Percentiles rank a stretch among this genome's conserved stretches.
Evolutionary conservation across 30 jellyfish, hydroid and myxozoan species (phyloP).

Genomic region (Phacellophora camtschatica): DNA sequence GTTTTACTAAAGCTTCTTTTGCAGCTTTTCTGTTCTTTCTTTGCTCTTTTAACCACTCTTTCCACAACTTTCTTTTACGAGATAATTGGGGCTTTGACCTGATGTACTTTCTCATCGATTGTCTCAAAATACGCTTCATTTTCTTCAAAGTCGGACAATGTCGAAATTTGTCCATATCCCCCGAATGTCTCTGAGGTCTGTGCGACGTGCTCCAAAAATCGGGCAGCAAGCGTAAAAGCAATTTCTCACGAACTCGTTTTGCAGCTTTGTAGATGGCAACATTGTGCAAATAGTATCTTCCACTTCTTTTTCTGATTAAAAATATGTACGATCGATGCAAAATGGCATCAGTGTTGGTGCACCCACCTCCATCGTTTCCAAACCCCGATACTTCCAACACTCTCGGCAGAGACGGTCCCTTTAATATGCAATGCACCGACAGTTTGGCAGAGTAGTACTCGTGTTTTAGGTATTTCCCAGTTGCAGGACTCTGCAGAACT

Average conservation of each 20-base stretch:
- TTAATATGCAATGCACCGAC: slow-evolving; percentile 61
- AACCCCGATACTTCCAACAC: slow-evolving; percentile 45
- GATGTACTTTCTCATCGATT: slow-evolving; percentile 58
- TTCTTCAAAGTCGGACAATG: slow-evolving; percentile 60
- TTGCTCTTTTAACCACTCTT: slow-evolving; percentile 51
- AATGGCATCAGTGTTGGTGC: slow-evolving; percentile 65
- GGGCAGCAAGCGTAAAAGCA: slow-evolving; percentile 44
- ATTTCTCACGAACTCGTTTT: slow-evolving; percentile 50
- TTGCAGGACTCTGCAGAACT: slow-evolving; percentile 57
- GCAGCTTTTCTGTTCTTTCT: slow-evolving; percentile 35
- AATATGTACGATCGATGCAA: slow-evolving; percentile 46
- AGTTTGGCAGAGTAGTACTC: slow-evolving; percentile 51
- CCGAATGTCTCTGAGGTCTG: slow-evolving; percentile 30
- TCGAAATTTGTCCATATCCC: background rate
- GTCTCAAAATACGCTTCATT: slow-evolving; percentile 44
- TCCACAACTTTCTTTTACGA: slow-evolving; percentile 23
- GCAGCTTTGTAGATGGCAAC: slow-evolving; percentile 52
- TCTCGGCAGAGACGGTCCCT: slow-evolving; percentile 61
- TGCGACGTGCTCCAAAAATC: slow-evolving; percentile 61
- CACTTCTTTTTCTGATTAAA: slow-evolving; percentile 9
- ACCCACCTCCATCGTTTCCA: slow-evolving; percentile 74
- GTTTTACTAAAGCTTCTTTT: slow-evolving; percentile 1
- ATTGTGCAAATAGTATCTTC: slow-evolving; percentile 23
- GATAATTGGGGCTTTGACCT: slow-evolving; percentile 54
- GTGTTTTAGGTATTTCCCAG: background rate